Evolutionary conservation across 2,888 invertebrate species (phyloP).

Genomic region (Catonia carolina): DNA sequence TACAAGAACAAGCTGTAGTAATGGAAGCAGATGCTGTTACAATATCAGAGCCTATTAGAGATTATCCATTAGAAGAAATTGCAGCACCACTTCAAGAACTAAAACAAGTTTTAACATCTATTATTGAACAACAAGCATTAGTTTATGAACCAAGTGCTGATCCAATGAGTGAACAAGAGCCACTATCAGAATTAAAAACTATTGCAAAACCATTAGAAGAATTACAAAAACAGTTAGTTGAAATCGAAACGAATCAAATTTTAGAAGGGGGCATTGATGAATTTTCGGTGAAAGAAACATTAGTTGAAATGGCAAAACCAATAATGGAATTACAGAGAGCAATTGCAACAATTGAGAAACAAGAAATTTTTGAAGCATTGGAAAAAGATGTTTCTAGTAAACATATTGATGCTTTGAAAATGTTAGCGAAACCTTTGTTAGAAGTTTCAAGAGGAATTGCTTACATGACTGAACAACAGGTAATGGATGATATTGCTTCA

Average conservation of each 20-base stretch:
- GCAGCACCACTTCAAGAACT: constrained; percentile 37
- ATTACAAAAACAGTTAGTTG: constrained; percentile 41
- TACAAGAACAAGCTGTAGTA: constrained; percentile 45
- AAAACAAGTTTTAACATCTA: constrained; percentile 35
- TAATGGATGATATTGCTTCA: constrained; percentile 16
- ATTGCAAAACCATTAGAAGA: constrained; percentile 44
- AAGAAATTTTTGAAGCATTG: constrained; percentile 32
- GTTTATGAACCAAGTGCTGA: constrained; percentile 18
- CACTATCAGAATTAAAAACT: constrained; percentile 38
- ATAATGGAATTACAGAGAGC: constrained; percentile 35
- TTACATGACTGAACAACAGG: constrained; percentile 17
- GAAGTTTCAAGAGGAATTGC: constrained; percentile 40
- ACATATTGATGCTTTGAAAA: constrained; percentile 34
- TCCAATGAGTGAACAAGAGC: constrained; percentile 32
- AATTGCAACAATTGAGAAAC: constrained; percentile 36
- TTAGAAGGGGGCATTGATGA: constrained; percentile 37
- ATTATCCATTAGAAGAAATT: constrained; percentile 33
- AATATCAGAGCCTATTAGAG: constrained; percentile 37
- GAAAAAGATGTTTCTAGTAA: constrained; percentile 23
- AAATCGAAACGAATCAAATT: constrained; percentile 37
- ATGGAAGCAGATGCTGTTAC: constrained; percentile 44
- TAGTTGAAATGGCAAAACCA: constrained; percentile 35
- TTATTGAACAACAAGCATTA: constrained; percentile 33
- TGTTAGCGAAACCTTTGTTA: constrained; percentile 39
- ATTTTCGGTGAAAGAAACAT: constrained; percentile 37